Evolutionary conservation across 2,888 invertebrate genomes (phyloP), one percentile per base, ranked within the genome.

Genomic region (Sinodicranocentrus sp.): DNA sequence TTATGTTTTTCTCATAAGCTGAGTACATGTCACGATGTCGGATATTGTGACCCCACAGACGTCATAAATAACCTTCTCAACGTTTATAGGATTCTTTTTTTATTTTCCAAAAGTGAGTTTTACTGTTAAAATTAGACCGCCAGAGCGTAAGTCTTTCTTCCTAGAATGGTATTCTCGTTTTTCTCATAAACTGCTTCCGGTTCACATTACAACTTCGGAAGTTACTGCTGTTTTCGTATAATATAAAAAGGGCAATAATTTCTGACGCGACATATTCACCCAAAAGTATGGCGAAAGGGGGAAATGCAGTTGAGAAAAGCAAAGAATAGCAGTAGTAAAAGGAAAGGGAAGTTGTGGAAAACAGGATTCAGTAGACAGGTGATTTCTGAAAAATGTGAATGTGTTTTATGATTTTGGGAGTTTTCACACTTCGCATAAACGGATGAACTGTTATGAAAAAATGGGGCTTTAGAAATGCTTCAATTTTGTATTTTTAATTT

Each of bases 191-290:
- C 39, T 10, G 33, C 19, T 25, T 54, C 26, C 71, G 57, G 57
- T 2, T n/a, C 33, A 59, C 57, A 17, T 28, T 61, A 61, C 26
- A 21, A 48, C 33, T 48, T 54, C 65, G 75, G 75, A 76, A 76
- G 75, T 76, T 76, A 76, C 65, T 52, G 65, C 65, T 65, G 65
- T 65, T 76, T 52, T 65, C n/a, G n/a, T n/a, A n/a, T n/a, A 48
- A 26, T 65, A 44, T 26, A 52, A n/a, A 76, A 76, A 54, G 23
- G 26, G 39, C 52, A 52, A 52, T 70, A 70, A 70, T 21, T 70
- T 19, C 28, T 70, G 25, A 28, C 52, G 26, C 15, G 59, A 39
- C 39, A 39, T 13, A 39, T 6, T 39, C 39, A 13, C 39, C 13
- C 39, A 39, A 13, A 39, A 13, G 39, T 39, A 6, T 39, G 13